These are phyloP conservation scores for Tenebrio molitor DNA, from an alignment of 1,140 invertebrate genomes.

Conservation along the genomic window DNA sequence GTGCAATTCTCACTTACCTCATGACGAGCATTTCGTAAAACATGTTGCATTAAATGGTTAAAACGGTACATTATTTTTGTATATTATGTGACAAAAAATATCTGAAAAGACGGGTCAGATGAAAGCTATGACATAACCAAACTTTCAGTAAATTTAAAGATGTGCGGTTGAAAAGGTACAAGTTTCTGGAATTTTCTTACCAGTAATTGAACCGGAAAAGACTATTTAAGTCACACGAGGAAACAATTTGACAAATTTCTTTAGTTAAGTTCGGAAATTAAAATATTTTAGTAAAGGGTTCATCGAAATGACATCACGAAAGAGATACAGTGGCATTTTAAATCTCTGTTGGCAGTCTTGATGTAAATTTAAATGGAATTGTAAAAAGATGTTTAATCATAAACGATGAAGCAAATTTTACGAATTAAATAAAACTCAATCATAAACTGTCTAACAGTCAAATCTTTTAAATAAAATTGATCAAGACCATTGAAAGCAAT, in stretches of 20 bases:
- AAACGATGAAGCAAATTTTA: no score
- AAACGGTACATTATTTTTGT: conserved; percentile 24
- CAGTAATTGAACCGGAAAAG: neutral
- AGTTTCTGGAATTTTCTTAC: neutral
- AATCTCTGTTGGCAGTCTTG: no score
- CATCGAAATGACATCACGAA: neutral
- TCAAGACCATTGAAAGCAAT: no score
- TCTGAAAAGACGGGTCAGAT: conserved; percentile 13
- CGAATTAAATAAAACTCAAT: no score
- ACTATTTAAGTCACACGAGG: neutral
- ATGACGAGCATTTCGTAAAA: neutral
- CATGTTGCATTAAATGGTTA: conserved; percentile 6
- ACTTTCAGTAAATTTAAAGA: conserved; percentile 11
- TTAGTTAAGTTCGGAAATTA: neutral
- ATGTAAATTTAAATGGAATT: no score
- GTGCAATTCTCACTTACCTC: conserved; percentile 1
- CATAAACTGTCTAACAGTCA: no score
- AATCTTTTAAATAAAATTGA: no score
- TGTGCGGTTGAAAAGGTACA: neutral
- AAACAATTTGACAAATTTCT: neutral
- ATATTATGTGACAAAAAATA: conserved; percentile 27
- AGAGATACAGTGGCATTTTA: conserved; percentile 3
- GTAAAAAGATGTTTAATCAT: no score
- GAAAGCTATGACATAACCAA: conserved; percentile 9
- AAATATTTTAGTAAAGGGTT: neutral